phyloP scores from a whole-genome alignment of 2,113 vertebrate genomes.

The Beaufortia kweichowensis region DNA sequence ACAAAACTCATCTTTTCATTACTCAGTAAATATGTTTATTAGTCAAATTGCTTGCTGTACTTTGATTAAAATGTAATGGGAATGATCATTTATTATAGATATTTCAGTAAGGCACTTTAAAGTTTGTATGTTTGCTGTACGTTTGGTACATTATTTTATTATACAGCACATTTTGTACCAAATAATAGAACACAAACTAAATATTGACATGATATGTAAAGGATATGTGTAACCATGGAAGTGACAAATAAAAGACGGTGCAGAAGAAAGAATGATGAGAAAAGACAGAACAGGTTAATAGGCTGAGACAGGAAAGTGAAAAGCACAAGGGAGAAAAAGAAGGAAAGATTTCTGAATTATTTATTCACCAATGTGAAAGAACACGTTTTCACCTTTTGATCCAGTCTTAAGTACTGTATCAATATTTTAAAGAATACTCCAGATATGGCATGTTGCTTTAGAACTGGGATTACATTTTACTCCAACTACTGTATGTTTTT shows the following conservation, averaged over 20 bases:
- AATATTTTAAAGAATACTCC: constrained; percentile 43
- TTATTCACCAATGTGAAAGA: constrained; percentile 36
- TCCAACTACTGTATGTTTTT: neutral
- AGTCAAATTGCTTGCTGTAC: neutral
- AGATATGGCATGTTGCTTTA: neutral
- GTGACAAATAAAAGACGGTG: neutral
- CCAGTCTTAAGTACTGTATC: constrained; percentile 40
- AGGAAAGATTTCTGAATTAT: constrained; percentile 32
- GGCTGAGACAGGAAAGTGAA: neutral
- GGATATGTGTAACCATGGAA: neutral
- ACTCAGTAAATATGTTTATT: neutral
- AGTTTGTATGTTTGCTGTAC: neutral
- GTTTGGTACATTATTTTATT: neutral
- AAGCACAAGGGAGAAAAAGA: constrained; percentile 6
- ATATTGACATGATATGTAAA: constrained; percentile 5
- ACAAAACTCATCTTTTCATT: neutral
- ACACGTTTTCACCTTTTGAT: constrained; percentile 42
- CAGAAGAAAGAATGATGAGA: neutral
- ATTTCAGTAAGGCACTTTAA: constrained; percentile 19
- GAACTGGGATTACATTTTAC: neutral
- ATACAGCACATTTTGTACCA: constrained; percentile 5
- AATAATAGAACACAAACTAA: neutral
- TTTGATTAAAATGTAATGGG: neutral
- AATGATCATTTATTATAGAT: neutral
- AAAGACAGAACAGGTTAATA: neutral